phyloP scores from a whole-genome alignment of 2,113 vertebrate species.

The Tauraco erythrolophus region DNA sequence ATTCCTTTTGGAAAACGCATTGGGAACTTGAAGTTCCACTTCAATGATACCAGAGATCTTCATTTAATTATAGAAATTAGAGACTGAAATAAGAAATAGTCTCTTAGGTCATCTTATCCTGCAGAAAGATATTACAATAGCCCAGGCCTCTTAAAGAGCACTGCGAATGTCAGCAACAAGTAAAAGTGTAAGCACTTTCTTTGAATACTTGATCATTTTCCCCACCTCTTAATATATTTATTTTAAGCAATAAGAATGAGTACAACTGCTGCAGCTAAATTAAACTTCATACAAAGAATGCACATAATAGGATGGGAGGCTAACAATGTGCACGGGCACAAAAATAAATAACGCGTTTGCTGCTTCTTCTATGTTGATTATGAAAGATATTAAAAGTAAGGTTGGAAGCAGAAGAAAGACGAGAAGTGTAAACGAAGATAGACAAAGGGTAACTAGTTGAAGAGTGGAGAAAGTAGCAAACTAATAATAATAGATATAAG shows the following conservation, averaged over 20 bases:
- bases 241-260: neutral
- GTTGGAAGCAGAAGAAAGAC: neutral
- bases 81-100: slow-evolving; percentile 7
- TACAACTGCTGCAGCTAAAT: neutral
- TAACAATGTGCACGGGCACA: neutral
- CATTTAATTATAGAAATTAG: slow-evolving; percentile 27
- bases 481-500: neutral
- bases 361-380: neutral
- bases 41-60: neutral
- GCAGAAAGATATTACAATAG: neutral
- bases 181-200: neutral
- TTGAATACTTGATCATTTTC: neutral
- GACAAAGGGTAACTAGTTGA: neutral
- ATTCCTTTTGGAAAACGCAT: slow-evolving; percentile 24
- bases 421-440: neutral
- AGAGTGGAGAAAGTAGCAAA: neutral
- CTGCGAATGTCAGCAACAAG: neutral
- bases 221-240: neutral
- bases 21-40: slow-evolving; percentile 15
- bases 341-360: neutral
- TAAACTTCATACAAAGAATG: neutral
- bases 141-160: neutral
- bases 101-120: neutral
- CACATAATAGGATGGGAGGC: neutral
- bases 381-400: neutral